These are phyloP conservation scores for Goniozus legneri DNA, from an alignment of 1,140 invertebrate species.

Conservation along the genomic window DNA sequence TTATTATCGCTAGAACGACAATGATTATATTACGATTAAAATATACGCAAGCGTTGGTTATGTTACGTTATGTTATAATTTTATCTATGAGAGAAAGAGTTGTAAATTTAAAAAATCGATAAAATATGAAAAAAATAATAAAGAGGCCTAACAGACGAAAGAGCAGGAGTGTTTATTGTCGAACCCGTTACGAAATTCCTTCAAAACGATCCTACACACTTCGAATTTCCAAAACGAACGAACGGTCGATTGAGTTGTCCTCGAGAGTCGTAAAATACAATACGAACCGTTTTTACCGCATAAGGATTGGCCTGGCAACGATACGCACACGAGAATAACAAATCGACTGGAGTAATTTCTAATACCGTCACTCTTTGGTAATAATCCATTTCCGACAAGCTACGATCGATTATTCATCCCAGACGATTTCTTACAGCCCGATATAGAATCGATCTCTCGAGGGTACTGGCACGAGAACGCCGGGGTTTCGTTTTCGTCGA, in stretches of 20 bases:
- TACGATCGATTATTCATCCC: too few relatives aligned
- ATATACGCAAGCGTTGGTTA: not conserved
- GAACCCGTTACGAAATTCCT: too few relatives aligned
- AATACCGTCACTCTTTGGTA: too few relatives aligned
- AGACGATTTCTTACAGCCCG: too few relatives aligned
- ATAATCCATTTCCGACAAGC: too few relatives aligned
- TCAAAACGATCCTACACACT: too few relatives aligned
- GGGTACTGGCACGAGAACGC: not conserved
- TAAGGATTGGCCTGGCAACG: not conserved
- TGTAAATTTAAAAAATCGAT: not conserved
- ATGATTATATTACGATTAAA: constrained; percentile 6
- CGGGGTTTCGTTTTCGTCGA: not conserved
- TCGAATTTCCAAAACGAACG: not conserved
- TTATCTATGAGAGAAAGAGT: not conserved
- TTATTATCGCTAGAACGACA: constrained; percentile 1
- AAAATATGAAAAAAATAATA: not conserved
- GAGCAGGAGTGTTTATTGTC: not conserved
- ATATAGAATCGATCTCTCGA: too few relatives aligned
- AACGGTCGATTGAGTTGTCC: not conserved
- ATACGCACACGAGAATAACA: too few relatives aligned
- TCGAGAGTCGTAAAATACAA: not conserved
- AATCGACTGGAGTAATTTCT: too few relatives aligned
- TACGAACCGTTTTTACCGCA: not conserved
- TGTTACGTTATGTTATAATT: constrained; percentile 1
- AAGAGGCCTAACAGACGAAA: not conserved